Evolutionary conservation across 2,113 vertebrate genomes (phyloP), one percentile per base, ranked within the genome.

Genomic region (Oreocharis arfaki): DNA sequence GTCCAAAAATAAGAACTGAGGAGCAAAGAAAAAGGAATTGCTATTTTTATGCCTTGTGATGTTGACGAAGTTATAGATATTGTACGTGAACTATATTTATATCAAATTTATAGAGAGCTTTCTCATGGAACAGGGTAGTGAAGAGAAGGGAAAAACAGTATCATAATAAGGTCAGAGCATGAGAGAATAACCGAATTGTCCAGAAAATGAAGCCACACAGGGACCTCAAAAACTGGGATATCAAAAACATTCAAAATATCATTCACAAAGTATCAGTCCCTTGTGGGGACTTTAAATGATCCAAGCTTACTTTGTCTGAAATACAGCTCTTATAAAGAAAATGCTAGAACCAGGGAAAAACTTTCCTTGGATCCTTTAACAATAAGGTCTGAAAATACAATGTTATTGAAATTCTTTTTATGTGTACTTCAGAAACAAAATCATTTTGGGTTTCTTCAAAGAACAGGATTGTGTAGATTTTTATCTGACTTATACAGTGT

Each of bases 171-270:
- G 95, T 95, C 85, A 97, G 93, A 89, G 55, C 90, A 89, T 27
- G 75, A 87, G 68, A 87, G 75, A 94, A 61, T 92, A 97, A 88
- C 94, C 59, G 76, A 93, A 71, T 94, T 96, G 79, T 82, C 93
- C 88, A 88, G 93, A 92, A 93, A 96, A 88, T 87, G 87, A 94
- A 95, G 60, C 13, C 47, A 77, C 55, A 46, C 8, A 64, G 55
- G 84, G 82, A 92, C 90, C 69, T 93, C 83, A 93, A 81, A 97
- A 94, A 53, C 44, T 46, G 79, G 32, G 71, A 64, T 93, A 96
- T 93, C 64, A 96, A 76, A 92, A 81, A 17, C 75, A 93, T 97
- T 93, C 84, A 86, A 92, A 84, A 84, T 71, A 56, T 41, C 2
- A 7, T 91, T 95, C 53, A 86, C 80, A 96, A 96, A 84, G 46